phyloP scores from a whole-genome alignment of 2,888 invertebrate species.

The Caenorhabditis virilis region DNA sequence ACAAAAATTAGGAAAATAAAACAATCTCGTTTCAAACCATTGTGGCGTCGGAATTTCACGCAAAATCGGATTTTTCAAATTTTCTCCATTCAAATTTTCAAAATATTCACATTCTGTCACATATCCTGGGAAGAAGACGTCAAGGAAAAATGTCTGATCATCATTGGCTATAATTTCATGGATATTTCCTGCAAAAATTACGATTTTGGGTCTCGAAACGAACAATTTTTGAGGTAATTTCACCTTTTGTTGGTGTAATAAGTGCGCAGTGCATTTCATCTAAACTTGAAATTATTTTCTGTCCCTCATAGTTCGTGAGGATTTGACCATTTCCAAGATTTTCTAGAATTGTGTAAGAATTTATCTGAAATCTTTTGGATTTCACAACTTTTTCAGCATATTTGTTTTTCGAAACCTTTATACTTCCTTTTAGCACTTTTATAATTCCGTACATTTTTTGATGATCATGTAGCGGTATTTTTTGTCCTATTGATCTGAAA shows the following conservation, averaged over 20 bases:
- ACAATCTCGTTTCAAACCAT: neutral
- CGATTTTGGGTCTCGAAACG: too few species aligned
- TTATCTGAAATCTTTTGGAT: slow-evolving; percentile 1
- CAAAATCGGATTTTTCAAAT: neutral
- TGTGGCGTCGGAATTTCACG: neutral
- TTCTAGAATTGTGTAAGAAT: slow-evolving; percentile 4
- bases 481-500: slow-evolving; percentile 13
- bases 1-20: slow-evolving; percentile 2
- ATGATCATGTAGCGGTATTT: slow-evolving; percentile 60
- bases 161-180: slow-evolving; percentile 43
- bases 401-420: too few species aligned
- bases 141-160: slow-evolving; percentile 58
- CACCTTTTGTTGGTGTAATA: slow-evolving; percentile 12
- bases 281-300: slow-evolving; percentile 3
- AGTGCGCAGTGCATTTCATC: slow-evolving; percentile 5
- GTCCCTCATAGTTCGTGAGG: slow-evolving; percentile 47
- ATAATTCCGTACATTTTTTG: slow-evolving; percentile 54
- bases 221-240: neutral
- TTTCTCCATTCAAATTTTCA: too few species aligned
- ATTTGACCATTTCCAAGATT: neutral
- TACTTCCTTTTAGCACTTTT: slow-evolving; percentile 48
- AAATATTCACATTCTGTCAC: neutral
- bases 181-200: slow-evolving; percentile 18
- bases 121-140: slow-evolving; percentile 55
- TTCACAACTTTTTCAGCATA: too few species aligned